These are phyloP conservation scores for Oscarella lobularis DNA, from an alignment of 37 sponge, comb jelly and placozoan genomes.

Conservation along the genomic window DNA sequence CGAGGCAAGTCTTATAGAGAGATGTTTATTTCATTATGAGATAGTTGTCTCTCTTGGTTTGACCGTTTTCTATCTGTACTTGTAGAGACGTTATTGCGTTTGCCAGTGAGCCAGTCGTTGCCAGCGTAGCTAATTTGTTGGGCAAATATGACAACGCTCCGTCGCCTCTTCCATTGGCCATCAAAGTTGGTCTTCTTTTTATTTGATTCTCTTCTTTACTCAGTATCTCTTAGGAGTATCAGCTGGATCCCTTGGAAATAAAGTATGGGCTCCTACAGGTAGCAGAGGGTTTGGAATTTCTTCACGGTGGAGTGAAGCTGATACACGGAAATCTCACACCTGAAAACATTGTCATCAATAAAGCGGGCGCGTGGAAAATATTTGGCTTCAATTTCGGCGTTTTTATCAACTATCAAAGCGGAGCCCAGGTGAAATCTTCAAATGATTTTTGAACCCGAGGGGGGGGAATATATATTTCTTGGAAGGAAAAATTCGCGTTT, in stretches of 20 bases:
- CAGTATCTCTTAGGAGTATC: slow-evolving; percentile 25
- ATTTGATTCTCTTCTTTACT: not conserved
- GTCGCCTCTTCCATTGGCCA: slow-evolving; percentile 34
- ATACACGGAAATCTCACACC: slow-evolving; percentile 68
- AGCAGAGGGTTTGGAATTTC: slow-evolving; percentile 49
- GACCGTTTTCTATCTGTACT: not conserved
- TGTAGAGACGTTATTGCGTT: slow-evolving; percentile 52
- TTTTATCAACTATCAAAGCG: slow-evolving; percentile 28
- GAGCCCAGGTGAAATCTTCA: slow-evolving; percentile 21
- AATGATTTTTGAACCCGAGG: no score
- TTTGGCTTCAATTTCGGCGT: slow-evolving; percentile 61
- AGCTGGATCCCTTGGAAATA: slow-evolving; percentile 48
- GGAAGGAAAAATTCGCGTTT: slow-evolving; percentile 22
- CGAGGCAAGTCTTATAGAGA: slow-evolving; percentile 21
- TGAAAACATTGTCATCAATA: slow-evolving; percentile 19
- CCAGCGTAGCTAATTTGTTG: slow-evolving; percentile 61
- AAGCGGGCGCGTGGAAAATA: slow-evolving; percentile 54
- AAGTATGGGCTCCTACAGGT: slow-evolving; percentile 64
- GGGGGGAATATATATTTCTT: not conserved
- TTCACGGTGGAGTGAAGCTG: slow-evolving; percentile 57
- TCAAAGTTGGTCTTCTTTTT: slow-evolving; percentile 34
- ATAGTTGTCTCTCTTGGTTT: not conserved
- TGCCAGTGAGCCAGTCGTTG: slow-evolving; percentile 50
- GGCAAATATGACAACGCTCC: slow-evolving; percentile 68
- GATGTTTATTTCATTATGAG: not conserved